Evolutionary conservation across 2,888 invertebrate species (phyloP).

Genomic region (Cabera pusaria): DNA sequence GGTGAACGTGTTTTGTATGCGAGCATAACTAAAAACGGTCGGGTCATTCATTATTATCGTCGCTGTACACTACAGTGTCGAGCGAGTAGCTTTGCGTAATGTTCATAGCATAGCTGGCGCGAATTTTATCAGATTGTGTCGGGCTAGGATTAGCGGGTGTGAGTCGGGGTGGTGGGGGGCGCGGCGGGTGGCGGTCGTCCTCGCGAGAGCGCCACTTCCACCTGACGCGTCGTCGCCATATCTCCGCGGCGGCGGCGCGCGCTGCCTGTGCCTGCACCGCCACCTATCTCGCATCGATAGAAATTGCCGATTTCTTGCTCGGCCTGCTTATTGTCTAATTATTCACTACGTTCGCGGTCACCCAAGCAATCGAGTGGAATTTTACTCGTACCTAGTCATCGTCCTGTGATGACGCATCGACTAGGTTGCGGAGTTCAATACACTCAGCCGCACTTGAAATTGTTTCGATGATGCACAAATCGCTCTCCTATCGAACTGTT

Average conservation of each 20-base stretch:
- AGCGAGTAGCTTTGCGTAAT: constrained; percentile 79
- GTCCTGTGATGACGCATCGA: constrained; percentile 65
- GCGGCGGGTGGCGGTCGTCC: constrained; percentile 64
- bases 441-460: constrained; percentile 42
- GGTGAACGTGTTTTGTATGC: constrained; percentile 58
- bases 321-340: constrained; percentile 81
- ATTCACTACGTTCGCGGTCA: constrained; percentile 75
- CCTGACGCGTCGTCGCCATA: constrained; percentile 82
- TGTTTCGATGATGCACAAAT: constrained; percentile 15
- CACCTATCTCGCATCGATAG: constrained; percentile 77
- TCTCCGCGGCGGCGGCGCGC: constrained; percentile 61
- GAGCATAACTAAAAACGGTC: constrained; percentile 56
- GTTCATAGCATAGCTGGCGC: constrained; percentile 81
- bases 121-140: constrained; percentile 82
- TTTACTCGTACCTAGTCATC: constrained; percentile 61
- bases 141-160: constrained; percentile 76
- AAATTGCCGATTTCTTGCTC: constrained; percentile 80
- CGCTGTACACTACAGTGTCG: constrained; percentile 72
- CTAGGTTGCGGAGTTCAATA: constrained; percentile 75
- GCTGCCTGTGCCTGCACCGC: constrained; percentile 61
- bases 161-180: constrained; percentile 51
- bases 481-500: constrained; percentile 22
- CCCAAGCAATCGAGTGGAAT: constrained; percentile 65
- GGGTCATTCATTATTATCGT: constrained; percentile 76
- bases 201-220: constrained; percentile 74